These are phyloP conservation scores for Chymomyza costata DNA, from an alignment of 1,140 invertebrate species.

Conservation along the genomic window DNA sequence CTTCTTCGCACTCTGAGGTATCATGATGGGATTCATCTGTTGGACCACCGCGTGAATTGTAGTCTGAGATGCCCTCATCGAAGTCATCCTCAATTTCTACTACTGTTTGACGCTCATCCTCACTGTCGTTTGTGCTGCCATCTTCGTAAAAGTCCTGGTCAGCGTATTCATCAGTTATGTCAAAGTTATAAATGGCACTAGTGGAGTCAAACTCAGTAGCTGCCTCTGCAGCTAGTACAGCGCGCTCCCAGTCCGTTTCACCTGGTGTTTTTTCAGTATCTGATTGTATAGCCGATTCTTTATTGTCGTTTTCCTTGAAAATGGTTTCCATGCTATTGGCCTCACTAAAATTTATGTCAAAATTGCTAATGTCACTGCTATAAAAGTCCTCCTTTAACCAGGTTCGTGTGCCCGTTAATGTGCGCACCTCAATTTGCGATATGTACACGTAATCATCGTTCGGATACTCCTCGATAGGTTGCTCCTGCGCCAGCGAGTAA, in stretches of 20 bases:
- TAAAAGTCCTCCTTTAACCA: constrained; percentile 69
- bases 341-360: constrained; percentile 3
- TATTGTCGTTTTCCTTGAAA: background rate
- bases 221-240: constrained; percentile 43
- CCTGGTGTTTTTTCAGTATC: constrained; percentile 10
- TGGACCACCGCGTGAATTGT: constrained; percentile 62
- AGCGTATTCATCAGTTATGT: constrained; percentile 30
- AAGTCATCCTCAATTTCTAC: constrained; percentile 68
- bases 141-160: constrained; percentile 32
- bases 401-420: constrained; percentile 53
- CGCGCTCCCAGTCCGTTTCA: constrained; percentile 33
- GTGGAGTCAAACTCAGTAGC: constrained; percentile 53
- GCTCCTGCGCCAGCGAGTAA: constrained; percentile 64
- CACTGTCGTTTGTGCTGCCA: constrained; percentile 51
- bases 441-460: constrained; percentile 65
- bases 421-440: constrained; percentile 60
- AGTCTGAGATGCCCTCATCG: constrained; percentile 69
- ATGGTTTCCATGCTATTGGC: background rate
- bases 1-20: constrained; percentile 68
- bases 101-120: constrained; percentile 67
- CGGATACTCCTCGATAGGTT: constrained; percentile 65
- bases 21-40: constrained; percentile 71
- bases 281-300: background rate
- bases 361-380: constrained; percentile 23
- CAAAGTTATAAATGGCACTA: constrained; percentile 50